Percentiles rank a stretch among this genome's conserved stretches.
Evolutionary conservation across 92 coral and sea anemone genomes (phyloP).

Genomic region (Epizoanthus fatuus): DNA sequence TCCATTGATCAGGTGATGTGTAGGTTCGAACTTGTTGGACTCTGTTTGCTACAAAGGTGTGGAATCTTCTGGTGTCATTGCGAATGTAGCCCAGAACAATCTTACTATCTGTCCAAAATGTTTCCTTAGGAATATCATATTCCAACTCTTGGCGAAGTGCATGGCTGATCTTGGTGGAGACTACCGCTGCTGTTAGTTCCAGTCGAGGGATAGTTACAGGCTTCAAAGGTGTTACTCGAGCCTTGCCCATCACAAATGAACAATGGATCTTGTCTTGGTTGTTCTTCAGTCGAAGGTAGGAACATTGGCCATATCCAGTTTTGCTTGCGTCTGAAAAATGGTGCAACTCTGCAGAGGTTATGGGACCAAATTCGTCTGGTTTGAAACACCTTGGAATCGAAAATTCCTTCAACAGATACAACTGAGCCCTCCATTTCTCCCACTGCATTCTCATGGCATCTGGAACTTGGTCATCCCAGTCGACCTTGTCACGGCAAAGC

Average conservation of each 20-base stretch:
- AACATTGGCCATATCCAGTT: neutral
- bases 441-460: conserved; percentile 8
- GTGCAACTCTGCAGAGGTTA: neutral
- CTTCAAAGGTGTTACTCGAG: conserved; percentile 38
- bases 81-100: conserved; percentile 37
- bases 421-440: conserved; percentile 26
- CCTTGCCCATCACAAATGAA: conserved; percentile 35
- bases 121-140: neutral
- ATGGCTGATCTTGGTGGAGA: conserved; percentile 13
- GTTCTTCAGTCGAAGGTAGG: conserved; percentile 15
- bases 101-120: conserved; percentile 40
- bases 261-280: conserved; percentile 21
- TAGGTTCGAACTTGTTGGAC: conserved; percentile 13
- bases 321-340: conserved; percentile 16
- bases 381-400: conserved; percentile 15
- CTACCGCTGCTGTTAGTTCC: conserved; percentile 32
- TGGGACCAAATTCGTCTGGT: conserved; percentile 10
- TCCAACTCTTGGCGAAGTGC: conserved; percentile 9
- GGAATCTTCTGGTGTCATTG: conserved; percentile 14
- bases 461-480: conserved; percentile 19
- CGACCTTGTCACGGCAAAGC: neutral
- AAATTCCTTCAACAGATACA: conserved; percentile 5
- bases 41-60: conserved; percentile 37
- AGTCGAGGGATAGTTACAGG: conserved; percentile 26
- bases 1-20: conserved; percentile 21